Evolutionary conservation across 1,140 invertebrate genomes (phyloP).

Genomic region (Philaenus spumarius): DNA sequence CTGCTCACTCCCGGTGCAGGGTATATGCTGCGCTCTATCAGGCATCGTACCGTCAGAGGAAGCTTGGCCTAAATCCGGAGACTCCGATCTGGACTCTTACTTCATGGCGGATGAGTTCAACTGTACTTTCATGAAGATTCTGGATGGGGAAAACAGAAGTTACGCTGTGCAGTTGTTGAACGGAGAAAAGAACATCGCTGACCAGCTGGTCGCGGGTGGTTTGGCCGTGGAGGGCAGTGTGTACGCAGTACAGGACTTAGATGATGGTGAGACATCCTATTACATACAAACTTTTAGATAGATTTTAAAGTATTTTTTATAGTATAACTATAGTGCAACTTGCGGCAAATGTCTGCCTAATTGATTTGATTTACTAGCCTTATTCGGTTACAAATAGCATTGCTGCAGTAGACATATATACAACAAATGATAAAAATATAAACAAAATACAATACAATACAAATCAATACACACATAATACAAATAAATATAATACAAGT

Average conservation of each 20-base stretch:
- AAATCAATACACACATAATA: too few species aligned
- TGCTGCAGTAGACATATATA: too few species aligned
- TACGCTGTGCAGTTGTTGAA: constrained; percentile 47
- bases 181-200: constrained; percentile 39
- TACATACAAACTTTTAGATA: too few species aligned
- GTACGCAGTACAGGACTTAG: constrained; percentile 2
- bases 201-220: constrained; percentile 39
- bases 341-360: too few species aligned
- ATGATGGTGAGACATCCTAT: too few species aligned
- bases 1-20: constrained; percentile 56
- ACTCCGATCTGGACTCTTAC: constrained; percentile 43
- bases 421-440: too few species aligned
- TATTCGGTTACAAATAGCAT: too few species aligned
- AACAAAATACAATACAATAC: too few species aligned
- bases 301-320: too few species aligned
- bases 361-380: too few species aligned
- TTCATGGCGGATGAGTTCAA: constrained; percentile 51
- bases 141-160: constrained; percentile 39
- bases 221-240: constrained; percentile 33
- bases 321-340: too few species aligned
- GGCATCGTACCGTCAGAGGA: constrained; percentile 46
- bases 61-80: constrained; percentile 37
- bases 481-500: too few species aligned
- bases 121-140: constrained; percentile 38
- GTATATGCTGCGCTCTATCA: constrained; percentile 54